A percentile compares a stretch with the other conserved stretches of the same genome.
Evolutionary conservation across 2,797 vertebrate species (phyloP).

Genomic region (Chloroceryle amazona): DNA sequence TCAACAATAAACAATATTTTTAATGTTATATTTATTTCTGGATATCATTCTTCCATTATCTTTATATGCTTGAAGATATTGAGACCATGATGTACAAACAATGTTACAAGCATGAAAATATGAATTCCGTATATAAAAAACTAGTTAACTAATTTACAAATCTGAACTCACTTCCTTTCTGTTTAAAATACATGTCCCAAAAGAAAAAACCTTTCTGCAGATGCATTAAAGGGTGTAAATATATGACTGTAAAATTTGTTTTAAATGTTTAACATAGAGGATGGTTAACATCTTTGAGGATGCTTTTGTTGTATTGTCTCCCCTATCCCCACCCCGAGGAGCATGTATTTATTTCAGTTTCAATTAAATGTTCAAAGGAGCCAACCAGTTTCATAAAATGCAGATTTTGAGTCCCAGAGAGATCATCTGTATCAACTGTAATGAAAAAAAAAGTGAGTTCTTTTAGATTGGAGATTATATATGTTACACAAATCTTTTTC

Average conservation of each 20-base stretch:
- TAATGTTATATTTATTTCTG: background rate
- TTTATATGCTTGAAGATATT: background rate
- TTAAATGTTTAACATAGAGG: background rate
- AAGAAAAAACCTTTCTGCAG: background rate
- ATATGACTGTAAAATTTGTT: background rate
- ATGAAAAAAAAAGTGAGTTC: background rate
- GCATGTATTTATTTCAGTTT: background rate
- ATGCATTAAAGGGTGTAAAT: background rate
- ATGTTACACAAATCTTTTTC: background rate
- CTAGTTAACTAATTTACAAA: background rate
- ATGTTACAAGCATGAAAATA: background rate
- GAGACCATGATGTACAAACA: background rate
- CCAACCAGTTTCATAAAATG: background rate
- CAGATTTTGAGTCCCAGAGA: background rate
- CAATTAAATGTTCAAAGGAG: background rate
- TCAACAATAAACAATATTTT: background rate
- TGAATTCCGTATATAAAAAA: background rate
- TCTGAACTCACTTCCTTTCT: background rate
- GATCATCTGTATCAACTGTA: background rate
- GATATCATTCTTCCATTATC: background rate
- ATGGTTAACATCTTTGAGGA: background rate
- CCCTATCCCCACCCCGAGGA: background rate
- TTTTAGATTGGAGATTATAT: background rate
- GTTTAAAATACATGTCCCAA: background rate
- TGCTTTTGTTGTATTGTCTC: background rate